Percentiles rank a stretch among this genome's conserved stretches.
phyloP scores from a whole-genome alignment of 2,113 vertebrate species.

The Siphamia tubifer region DNA sequence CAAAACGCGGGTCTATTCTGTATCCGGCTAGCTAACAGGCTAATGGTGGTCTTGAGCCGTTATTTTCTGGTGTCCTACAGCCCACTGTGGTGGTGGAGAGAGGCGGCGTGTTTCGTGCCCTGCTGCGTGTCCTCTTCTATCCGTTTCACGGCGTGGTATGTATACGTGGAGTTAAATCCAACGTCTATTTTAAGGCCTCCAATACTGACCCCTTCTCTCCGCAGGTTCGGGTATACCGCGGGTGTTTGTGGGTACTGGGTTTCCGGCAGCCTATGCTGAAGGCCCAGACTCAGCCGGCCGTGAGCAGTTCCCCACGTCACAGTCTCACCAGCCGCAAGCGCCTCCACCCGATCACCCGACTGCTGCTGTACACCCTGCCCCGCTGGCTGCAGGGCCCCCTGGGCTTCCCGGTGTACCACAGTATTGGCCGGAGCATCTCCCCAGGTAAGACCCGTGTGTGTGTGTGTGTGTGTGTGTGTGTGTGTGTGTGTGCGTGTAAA shows the following conservation, averaged over 20 bases:
- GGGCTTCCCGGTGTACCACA: conserved; percentile 68
- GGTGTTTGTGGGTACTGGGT: conserved; percentile 73
- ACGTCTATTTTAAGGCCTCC: background rate
- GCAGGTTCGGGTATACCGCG: conserved; percentile 63
- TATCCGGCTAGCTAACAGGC: too few species aligned
- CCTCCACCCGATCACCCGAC: conserved; percentile 21
- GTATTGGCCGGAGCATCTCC: conserved; percentile 65
- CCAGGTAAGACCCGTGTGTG: conserved; percentile 77
- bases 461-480: too few species aligned
- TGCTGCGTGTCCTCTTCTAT: conserved; percentile 72
- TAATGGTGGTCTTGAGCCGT: background rate
- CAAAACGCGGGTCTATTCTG: fast-evolving
- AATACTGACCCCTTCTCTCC: fast-evolving
- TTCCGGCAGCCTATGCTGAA: conserved; percentile 27
- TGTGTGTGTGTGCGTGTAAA: too few species aligned
- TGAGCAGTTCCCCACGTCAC: conserved; percentile 38
- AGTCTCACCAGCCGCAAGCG: conserved; percentile 69
- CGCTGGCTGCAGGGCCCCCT: conserved; percentile 68
- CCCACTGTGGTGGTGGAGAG: conserved; percentile 45
- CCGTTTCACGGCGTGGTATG: conserved; percentile 76
- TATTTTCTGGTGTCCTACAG: conserved; percentile 35
- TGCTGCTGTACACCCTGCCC: conserved; percentile 77
- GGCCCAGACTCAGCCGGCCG: background rate
- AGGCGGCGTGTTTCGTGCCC: conserved; percentile 33
- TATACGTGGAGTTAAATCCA: background rate